Conservation (phyloP, 2,797 vertebrate species). For the Catamblyrhynchus diadema region DNA sequence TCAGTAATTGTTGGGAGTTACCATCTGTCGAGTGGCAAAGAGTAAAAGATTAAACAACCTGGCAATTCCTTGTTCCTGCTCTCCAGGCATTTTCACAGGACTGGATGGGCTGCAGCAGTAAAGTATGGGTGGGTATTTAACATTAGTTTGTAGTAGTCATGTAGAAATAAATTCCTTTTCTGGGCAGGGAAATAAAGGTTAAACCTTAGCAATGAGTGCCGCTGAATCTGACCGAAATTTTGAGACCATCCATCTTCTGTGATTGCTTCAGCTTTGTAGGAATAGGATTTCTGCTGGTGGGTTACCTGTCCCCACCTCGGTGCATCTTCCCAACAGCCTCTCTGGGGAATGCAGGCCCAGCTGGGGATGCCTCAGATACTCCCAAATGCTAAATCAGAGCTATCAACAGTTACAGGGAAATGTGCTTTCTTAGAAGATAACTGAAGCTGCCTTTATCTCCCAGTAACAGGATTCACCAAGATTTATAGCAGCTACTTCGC, state of each 20-base stretch:
- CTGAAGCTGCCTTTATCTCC: conserved; percentile 25
- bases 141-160: background rate
- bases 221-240: background rate
- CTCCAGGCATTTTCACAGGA: background rate
- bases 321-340: background rate
- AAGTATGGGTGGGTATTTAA: background rate
- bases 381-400: background rate
- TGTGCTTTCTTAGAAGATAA: background rate
- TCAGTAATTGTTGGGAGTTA: conserved; percentile 44
- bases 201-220: background rate
- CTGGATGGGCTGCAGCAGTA: background rate
- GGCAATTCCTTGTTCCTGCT: conserved; percentile 1
- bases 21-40: conserved; percentile 44
- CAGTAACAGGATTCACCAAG: background rate
- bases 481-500: background rate
- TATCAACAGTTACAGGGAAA: background rate
- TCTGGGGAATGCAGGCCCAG: background rate
- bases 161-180: background rate
- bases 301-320: rapidly evolving
- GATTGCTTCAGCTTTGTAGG: background rate
- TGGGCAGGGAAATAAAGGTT: background rate
- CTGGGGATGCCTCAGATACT: background rate
- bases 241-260: background rate
- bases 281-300: background rate
- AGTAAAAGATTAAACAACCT: conserved; percentile 52